Conservation (phyloP, 2,888 invertebrate genomes). For the Fragum fragum region DNA sequence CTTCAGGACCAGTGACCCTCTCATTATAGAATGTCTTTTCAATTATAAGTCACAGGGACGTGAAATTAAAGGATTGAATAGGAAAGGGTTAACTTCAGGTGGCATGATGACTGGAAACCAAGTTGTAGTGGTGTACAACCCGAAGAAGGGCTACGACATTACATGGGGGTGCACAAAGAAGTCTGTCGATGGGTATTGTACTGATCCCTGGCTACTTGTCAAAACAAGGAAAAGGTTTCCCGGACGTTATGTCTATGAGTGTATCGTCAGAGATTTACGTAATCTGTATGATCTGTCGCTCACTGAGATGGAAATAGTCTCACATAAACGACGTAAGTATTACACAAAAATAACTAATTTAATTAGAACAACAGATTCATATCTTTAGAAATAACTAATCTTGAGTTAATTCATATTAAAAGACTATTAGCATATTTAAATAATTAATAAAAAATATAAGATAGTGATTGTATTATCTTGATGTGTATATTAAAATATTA, state of each 20-base stretch:
- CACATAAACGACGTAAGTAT: background rate
- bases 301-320: background rate
- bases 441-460: too few relatives aligned
- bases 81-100: background rate
- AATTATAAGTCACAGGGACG: too few relatives aligned
- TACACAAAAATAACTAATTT: too few relatives aligned
- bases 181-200: background rate
- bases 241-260: background rate
- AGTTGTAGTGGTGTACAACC: constrained; percentile 1
- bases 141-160: constrained; percentile 9
- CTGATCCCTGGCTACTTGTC: background rate
- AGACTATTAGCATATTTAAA: too few relatives aligned
- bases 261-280: background rate
- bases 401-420: too few relatives aligned
- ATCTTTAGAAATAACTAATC: too few relatives aligned
- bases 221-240: constrained; percentile 7
- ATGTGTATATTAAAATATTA: too few relatives aligned
- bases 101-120: background rate
- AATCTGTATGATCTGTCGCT: background rate
- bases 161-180: constrained; percentile 10
- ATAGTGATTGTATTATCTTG: too few relatives aligned
- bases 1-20: too few relatives aligned
- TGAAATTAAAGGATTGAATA: too few relatives aligned
- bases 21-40: too few relatives aligned
- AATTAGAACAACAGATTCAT: too few relatives aligned